Conservation (phyloP, 2,113 vertebrate species). For the Myocastor coypus region DNA sequence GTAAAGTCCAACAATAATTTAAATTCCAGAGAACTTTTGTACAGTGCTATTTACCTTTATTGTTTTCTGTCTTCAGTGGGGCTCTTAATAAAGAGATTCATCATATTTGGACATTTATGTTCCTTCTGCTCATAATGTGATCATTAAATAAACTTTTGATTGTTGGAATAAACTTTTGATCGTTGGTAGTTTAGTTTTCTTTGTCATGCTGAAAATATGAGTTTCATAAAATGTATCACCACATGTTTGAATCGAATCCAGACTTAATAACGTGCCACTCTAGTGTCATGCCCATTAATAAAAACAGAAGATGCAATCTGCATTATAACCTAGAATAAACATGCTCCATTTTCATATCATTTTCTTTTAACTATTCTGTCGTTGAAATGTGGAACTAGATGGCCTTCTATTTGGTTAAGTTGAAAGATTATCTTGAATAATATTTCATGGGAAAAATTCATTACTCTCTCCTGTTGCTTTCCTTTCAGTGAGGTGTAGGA, state of each 20-base stretch:
- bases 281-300: slow-evolving; percentile 50
- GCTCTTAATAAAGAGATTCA: slow-evolving; percentile 69
- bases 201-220: slow-evolving; percentile 49
- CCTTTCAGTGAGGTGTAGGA: slow-evolving; percentile 7
- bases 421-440: slow-evolving; percentile 41
- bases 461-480: not conserved
- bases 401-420: not conserved
- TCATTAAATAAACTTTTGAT: slow-evolving; percentile 63
- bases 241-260: slow-evolving; percentile 67
- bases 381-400: slow-evolving; percentile 7
- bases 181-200: slow-evolving; percentile 46
- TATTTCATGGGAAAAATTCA: slow-evolving; percentile 56
- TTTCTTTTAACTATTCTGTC: slow-evolving; percentile 56
- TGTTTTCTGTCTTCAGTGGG: slow-evolving; percentile 38
- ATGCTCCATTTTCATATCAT: slow-evolving; percentile 65
- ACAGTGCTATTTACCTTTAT: slow-evolving; percentile 55
- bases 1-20: slow-evolving; percentile 42
- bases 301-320: slow-evolving; percentile 51
- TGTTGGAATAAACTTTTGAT: slow-evolving; percentile 60
- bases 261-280: slow-evolving; percentile 62
- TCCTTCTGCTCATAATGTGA: slow-evolving; percentile 66
- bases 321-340: slow-evolving; percentile 50
- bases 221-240: slow-evolving; percentile 55
- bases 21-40: slow-evolving; percentile 52
- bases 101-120: slow-evolving; percentile 56